These are phyloP conservation scores for Drosophila azteca DNA, from an alignment of 1,140 invertebrate species.

Conservation along the genomic window DNA sequence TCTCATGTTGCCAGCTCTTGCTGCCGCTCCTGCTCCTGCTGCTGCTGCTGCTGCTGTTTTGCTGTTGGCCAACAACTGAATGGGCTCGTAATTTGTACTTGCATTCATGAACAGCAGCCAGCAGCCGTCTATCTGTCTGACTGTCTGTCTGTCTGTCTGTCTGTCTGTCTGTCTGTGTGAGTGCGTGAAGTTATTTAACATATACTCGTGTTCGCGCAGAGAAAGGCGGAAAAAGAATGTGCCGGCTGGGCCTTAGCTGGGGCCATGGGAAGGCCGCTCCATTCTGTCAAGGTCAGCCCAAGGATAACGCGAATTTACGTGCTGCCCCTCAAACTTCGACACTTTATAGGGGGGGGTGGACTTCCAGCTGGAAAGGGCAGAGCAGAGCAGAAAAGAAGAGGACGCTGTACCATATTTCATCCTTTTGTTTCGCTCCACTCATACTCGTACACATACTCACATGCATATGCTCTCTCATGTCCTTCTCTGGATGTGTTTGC, in stretches of 20 bases:
- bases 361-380: not conserved
- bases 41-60: constrained; percentile 11
- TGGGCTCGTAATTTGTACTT: constrained; percentile 79
- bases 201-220: constrained; percentile 38
- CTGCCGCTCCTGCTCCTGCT: constrained; percentile 11
- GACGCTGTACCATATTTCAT: constrained; percentile 67
- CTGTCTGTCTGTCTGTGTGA: constrained; percentile 27
- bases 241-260: constrained; percentile 32
- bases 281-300: constrained; percentile 67
- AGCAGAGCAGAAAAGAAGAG: not conserved
- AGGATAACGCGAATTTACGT: constrained; percentile 78
- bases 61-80: constrained; percentile 52
- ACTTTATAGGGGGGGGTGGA: constrained; percentile 45
- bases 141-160: not conserved
- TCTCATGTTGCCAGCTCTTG: constrained; percentile 17
- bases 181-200: constrained; percentile 78
- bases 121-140: not conserved
- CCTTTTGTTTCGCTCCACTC: constrained; percentile 67
- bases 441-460: constrained; percentile 23
- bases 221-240: constrained; percentile 39
- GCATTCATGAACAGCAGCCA: constrained; percentile 66
- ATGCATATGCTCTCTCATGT: constrained; percentile 34
- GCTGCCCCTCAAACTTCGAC: constrained; percentile 59
- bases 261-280: constrained; percentile 47
- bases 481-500: constrained; percentile 34